Base-by-base conservation (phyloP, 2,888 invertebrate genomes). In the Acleris literana region DNA sequence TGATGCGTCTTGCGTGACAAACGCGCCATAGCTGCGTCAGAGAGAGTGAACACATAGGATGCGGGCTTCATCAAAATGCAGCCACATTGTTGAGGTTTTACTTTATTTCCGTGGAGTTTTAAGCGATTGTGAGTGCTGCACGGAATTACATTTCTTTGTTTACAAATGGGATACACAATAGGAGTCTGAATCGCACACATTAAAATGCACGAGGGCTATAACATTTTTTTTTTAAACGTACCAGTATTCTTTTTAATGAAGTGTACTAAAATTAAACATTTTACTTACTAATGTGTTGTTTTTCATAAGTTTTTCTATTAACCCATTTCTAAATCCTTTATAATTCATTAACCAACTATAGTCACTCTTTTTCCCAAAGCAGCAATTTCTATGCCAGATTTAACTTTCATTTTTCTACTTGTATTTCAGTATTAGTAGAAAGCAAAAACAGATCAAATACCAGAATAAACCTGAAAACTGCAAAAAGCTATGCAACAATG, bases 111-210 rank as follows among this genome's bases (percentile, higher is more conserved):
- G 59, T 39, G 33, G 63, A 56, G 60, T 64, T 65, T 65, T 61
- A 60, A 65, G 55, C 54, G 65, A 56, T 60, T 51, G 60, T 55
- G 65, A 65, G 65, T 60, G 60, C 59, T 60, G 55, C 22, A 44
- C 49, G 60, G 60, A 65, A 65, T 65, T 60, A 61, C 51, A 65
- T 65, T 60, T 65, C 65, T 60, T 65, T 65, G 65, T 65, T 65
- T 65, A 55, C 54, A 65, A 65, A 61, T 65, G 55, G 60, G 55
- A 65, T 56, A 51, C 44, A 55, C 54, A 49, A 64, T 54, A 49
- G 60, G 44, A 51, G 60, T 51, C 25, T 48, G 55, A 29, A 65
- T 65, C 20, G 59, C 49, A 29, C 16, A 16, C 44, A 22, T 25
- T 22, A 43, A 39, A 53, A 29, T 48, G 52, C 13, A n/a, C 9